Conservation (phyloP, 2,888 invertebrate genomes). For the Andrena bucephala region DNA sequence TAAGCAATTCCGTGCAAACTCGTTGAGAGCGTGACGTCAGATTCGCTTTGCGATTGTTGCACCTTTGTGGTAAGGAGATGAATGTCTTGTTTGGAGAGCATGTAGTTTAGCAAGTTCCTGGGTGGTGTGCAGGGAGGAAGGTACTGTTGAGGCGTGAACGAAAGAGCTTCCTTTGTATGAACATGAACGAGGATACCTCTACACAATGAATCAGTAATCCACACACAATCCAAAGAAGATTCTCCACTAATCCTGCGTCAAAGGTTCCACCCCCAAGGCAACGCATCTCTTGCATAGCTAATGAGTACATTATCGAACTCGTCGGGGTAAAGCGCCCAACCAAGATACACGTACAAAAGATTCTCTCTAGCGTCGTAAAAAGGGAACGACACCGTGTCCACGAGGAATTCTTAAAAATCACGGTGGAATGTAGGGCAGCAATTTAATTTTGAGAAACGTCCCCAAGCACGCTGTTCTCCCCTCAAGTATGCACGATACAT, state of each 20-base stretch:
- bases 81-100: not conserved
- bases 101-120: too few relatives aligned
- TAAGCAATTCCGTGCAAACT: constrained; percentile 13
- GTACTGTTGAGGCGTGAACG: too few relatives aligned
- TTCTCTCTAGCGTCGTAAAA: constrained; percentile 8
- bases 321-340: not conserved
- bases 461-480: not conserved
- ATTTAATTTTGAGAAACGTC: constrained; percentile 49
- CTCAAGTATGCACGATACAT: not conserved
- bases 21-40: not conserved
- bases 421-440: constrained; percentile 35
- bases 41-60: constrained; percentile 8
- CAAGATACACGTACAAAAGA: not conserved
- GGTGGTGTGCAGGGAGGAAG: too few relatives aligned
- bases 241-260: not conserved
- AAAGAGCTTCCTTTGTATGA: too few relatives aligned
- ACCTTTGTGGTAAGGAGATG: not conserved
- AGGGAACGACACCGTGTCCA: constrained; percentile 4
- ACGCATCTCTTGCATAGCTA: not conserved
- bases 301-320: constrained; percentile 6
- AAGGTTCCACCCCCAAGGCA: not conserved
- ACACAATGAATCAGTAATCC: not conserved
- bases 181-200: too few relatives aligned
- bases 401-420: constrained; percentile 18
- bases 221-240: not conserved